Evolutionary conservation across 2,888 invertebrate species (phyloP).

Genomic region (Eulithis testata): DNA sequence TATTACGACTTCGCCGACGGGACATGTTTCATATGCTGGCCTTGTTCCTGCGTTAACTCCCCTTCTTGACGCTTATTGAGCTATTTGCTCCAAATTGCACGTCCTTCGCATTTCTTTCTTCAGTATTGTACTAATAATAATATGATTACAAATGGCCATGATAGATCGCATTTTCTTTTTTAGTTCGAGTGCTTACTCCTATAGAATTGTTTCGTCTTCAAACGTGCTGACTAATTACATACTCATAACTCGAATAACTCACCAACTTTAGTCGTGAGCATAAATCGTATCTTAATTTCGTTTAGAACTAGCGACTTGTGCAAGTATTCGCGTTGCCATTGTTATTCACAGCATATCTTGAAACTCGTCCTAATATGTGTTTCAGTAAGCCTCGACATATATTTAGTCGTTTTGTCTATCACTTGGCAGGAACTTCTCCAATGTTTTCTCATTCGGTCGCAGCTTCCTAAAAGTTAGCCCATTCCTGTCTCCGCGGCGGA

Average conservation of each 20-base stretch:
- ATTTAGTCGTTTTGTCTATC: constrained; percentile 74
- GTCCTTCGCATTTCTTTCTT: constrained; percentile 41
- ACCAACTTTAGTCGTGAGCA: constrained; percentile 55
- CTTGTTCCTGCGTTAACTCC: constrained; percentile 61
- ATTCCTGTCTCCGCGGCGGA: constrained; percentile 70
- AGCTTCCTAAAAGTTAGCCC: constrained; percentile 75
- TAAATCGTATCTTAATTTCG: constrained; percentile 57
- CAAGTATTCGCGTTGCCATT: constrained; percentile 59
- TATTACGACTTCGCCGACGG: constrained; percentile 70
- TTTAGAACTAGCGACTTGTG: constrained; percentile 56
- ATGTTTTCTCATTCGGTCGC: constrained; percentile 78
- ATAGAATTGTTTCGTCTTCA: constrained; percentile 2
- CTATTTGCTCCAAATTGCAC: constrained; percentile 56
- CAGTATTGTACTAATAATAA: constrained; percentile 41
- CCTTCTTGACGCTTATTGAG: constrained; percentile 67
- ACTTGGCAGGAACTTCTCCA: constrained; percentile 73
- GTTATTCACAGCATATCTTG: constrained; percentile 69
- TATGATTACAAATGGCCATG: constrained; percentile 23
- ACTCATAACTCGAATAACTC: constrained; percentile 52
- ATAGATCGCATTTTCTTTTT: background rate
- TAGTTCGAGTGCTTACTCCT: background rate
- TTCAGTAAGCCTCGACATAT: constrained; percentile 67
- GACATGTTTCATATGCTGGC: constrained; percentile 72
- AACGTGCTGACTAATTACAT: constrained; percentile 48
- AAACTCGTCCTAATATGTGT: constrained; percentile 68